Base-by-base conservation (phyloP, 2,113 vertebrate genomes). In the Ramphastos sulfuratus region DNA sequence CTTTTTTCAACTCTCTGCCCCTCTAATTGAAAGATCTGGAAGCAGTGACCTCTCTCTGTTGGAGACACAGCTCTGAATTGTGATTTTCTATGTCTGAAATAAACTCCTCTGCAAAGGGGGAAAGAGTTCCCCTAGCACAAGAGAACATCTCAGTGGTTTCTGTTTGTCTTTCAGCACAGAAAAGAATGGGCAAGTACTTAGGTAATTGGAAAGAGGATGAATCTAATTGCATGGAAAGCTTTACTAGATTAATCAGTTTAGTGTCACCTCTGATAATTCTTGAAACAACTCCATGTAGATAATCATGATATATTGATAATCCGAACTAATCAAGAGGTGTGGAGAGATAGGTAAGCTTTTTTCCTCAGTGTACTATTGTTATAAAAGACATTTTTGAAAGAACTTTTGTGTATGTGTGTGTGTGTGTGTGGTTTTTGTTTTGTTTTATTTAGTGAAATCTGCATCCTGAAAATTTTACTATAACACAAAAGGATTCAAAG, bases 181-280 rank as follows among this genome's bases (percentile, higher is more conserved):
- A 94, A 92, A 55, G n/a, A 85, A 13, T 15, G 12, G 17, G 15
- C 27, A 83, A 85, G 61, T 55, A 17, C 61, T 89, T 72, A 86
- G 61, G 19, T 90, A 92, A 93, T 82, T 95, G 67, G 81, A 93
- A 94, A 94, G 65, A 55, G 69, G 73, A 87, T 93, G 61, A 89
- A 82, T 95, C 79, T 96, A 93, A 96, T 94, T 95, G 89, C 76
- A 83, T 95, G 89, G 90, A 95, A 96, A 93, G 77, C 81, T 95
- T 97, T 92, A 93, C 82, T 83, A 89, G 74, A 93, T 97, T 87
- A 95, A 96, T 96, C 96, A 93, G 96, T 96, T 95, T 95, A 93
- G 88, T 59, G 76, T 82, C 84, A 93, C 90, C 94, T 97, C 93
- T 90, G 92, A 95, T 92, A 91, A 87, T 90, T 94, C 86, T 90